A percentile compares a stretch with the other conserved stretches of the same genome.
These are phyloP conservation scores for Temnothorax unifasciatus DNA, from an alignment of 2,888 invertebrate species.

Conservation along the genomic window DNA sequence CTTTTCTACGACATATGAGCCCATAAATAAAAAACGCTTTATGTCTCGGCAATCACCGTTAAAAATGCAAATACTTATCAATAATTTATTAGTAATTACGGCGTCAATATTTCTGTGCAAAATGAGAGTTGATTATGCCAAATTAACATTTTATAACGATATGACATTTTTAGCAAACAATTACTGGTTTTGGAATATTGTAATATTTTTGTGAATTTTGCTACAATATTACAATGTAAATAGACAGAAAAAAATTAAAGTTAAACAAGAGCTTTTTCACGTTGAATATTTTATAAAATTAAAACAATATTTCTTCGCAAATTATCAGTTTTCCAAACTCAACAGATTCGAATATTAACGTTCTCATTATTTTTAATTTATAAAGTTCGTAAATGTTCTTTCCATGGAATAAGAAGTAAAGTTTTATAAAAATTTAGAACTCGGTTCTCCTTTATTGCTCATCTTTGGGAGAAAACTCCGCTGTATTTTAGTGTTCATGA, in stretches of 20 bases:
- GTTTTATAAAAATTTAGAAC: background rate
- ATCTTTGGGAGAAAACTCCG: background rate
- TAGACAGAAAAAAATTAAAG: background rate
- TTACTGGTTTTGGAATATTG: background rate
- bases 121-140: background rate
- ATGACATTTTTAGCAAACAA: background rate
- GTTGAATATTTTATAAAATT: background rate
- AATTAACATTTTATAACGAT: background rate
- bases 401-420: background rate
- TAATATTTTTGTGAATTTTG: background rate
- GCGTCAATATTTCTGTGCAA: background rate
- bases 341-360: background rate
- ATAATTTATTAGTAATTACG: background rate
- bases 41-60: background rate
- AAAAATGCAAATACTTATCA: background rate
- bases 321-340: background rate
- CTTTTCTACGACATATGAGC: slow-evolving; percentile 28
- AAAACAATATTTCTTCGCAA: background rate
- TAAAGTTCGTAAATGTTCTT: background rate
- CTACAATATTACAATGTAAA: background rate
- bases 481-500: background rate
- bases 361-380: background rate
- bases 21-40: slow-evolving; percentile 23
- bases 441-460: background rate
- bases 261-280: background rate